phyloP scores from a whole-genome alignment of 2,888 invertebrate genomes.

The Leptogaster cylindrica region DNA sequence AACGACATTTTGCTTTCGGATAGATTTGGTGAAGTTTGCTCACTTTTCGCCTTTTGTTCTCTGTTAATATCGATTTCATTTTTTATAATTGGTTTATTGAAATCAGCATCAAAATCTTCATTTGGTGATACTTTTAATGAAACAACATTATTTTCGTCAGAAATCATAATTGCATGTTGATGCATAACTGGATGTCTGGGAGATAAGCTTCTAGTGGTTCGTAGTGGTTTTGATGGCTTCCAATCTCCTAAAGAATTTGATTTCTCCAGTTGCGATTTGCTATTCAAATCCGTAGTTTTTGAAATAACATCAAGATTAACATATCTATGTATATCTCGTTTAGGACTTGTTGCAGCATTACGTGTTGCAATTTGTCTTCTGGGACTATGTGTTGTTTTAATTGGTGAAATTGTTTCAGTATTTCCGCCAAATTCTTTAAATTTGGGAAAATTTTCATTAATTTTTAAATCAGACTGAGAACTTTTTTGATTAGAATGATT shows the following conservation, averaged over 20 bases:
- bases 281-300: conserved; percentile 60
- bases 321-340: conserved; percentile 63
- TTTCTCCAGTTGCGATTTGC: conserved; percentile 57
- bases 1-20: conserved; percentile 54
- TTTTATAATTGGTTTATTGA: neutral
- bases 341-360: conserved; percentile 61
- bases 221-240: conserved; percentile 52
- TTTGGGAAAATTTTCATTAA: conserved; percentile 21
- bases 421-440: conserved; percentile 41
- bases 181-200: conserved; percentile 54
- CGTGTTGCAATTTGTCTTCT: conserved; percentile 54
- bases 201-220: conserved; percentile 53
- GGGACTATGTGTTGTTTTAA: conserved; percentile 48
- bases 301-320: conserved; percentile 65
- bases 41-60: conserved; percentile 57
- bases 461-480: conserved; percentile 36
- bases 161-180: conserved; percentile 53
- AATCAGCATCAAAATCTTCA: conserved; percentile 51
- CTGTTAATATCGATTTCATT: conserved; percentile 47
- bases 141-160: conserved; percentile 53
- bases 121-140: conserved; percentile 53
- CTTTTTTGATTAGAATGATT: conserved; percentile 38
- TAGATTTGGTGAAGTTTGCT: conserved; percentile 61
- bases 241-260: conserved; percentile 54
- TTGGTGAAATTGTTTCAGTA: conserved; percentile 39